These are phyloP conservation scores for Styela plicata DNA, from an alignment of 23 tunicate species.

Conservation along the genomic window DNA sequence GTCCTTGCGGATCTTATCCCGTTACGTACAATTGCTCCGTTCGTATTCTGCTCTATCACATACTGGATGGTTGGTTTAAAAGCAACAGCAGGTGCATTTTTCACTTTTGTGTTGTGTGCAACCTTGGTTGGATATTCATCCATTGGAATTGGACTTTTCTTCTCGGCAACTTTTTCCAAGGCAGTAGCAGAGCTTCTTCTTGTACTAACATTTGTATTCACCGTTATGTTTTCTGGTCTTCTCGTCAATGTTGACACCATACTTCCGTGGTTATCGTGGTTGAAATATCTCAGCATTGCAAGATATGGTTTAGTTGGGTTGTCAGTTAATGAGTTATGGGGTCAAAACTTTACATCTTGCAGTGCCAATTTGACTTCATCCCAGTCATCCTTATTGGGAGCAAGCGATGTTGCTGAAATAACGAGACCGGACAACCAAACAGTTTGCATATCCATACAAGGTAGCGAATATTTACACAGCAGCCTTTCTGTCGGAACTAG, in stretches of 20 bases:
- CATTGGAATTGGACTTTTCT: conserved; percentile 69
- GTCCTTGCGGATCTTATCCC: conserved; percentile 85
- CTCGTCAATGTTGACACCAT: conserved; percentile 65
- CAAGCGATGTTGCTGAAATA: not conserved
- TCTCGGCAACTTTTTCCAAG: conserved; percentile 53
- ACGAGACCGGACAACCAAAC: not conserved
- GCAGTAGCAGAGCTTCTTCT: conserved; percentile 65
- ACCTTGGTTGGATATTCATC: conserved; percentile 66
- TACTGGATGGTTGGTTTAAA: conserved; percentile 98
- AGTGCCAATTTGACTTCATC: not conserved
- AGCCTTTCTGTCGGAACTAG: conserved; percentile 1
- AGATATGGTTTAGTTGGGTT: conserved; percentile 51
- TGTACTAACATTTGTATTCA: conserved; percentile 59
- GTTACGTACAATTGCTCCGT: conserved; percentile 74
- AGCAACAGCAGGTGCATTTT: conserved; percentile 60
- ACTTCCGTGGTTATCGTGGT: conserved; percentile 85
- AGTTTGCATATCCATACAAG: not conserved
- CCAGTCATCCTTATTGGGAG: not conserved
- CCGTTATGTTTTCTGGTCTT: conserved; percentile 80
- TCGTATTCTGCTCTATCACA: conserved; percentile 71
- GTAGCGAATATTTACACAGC: conserved; percentile 9
- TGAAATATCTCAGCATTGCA: conserved; percentile 73
- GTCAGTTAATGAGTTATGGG: conserved; percentile 4
- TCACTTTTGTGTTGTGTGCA: conserved; percentile 52
- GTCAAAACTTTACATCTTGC: not conserved